Evolutionary conservation across 1,140 invertebrate genomes (phyloP), one percentile per base, ranked within the genome.

Genomic region (Ceratosolen solmsi): DNA sequence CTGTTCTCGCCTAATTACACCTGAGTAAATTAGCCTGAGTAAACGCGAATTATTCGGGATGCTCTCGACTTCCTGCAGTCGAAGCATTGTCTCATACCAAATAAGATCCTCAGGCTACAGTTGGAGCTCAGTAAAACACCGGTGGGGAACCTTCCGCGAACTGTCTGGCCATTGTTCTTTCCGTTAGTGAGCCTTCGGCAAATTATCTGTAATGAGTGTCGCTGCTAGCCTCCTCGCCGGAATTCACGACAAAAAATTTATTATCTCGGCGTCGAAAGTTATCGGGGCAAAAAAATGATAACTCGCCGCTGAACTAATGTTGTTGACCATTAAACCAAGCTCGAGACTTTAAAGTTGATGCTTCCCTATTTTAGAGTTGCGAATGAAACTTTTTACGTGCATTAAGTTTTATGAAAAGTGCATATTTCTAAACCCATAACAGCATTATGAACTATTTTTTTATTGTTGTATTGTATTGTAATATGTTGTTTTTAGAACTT

Each of bases 181-280:
- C 30, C 27, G 17, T 65, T 65, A 33, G 60, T 30, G 60, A 65
- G 27, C 60, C 27, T 65, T 30, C 15, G 33, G 15, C 15, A 68
- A 68, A 68, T 68, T 68, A 68, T 68, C 63, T 11, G 63, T 68
- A 38, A 68, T 38, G 63, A 68, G 27, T 33, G 33, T 27, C 1
- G 13, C 20, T 30, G 63, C 2, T 1, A 11, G 7, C 27, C 22
- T 20, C 30, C 2, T 65, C 30, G 33, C 63, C 63, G 33, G 60
- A 36, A 65, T 65, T 5, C 17, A n/a, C 63, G 63, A 68, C 51
- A 22, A 68, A 68, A 38, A 68, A 38, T 68, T 68, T 11, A 68
- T 68, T 68, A 68, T 68, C 63, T 68, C 9, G 33, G 63, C 33
- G 63, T 11, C 17, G 33, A 68, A 38, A 38, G 22, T 38, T 68